Conservation (phyloP, 2,888 invertebrate species). For the Thalpophila matura region DNA sequence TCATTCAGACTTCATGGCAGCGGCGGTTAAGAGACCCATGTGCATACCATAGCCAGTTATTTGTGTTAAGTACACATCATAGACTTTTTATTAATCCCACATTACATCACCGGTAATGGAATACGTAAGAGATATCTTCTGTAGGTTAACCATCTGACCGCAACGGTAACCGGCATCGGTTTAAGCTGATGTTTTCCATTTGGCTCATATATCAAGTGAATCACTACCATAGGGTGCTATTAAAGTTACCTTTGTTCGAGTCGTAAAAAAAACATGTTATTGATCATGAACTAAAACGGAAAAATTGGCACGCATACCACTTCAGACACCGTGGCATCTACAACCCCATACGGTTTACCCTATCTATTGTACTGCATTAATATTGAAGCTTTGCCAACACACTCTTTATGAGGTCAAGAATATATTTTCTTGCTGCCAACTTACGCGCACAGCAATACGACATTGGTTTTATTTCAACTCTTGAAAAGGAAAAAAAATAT, state of each 20-base stretch:
- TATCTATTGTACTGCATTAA: conserved; percentile 41
- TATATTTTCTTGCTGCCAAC: conserved; percentile 39
- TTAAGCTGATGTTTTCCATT: conserved; percentile 13
- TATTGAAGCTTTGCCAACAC: conserved; percentile 55
- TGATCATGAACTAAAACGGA: conserved; percentile 4
- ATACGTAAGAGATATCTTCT: conserved; percentile 23
- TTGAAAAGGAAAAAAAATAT: conserved; percentile 1
- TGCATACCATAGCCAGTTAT: too few relatives aligned
- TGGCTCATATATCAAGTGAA: conserved; percentile 25
- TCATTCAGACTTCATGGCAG: too few relatives aligned
- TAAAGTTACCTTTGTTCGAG: conserved; percentile 7
- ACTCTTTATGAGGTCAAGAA: conserved; percentile 54
- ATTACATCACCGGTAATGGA: too few relatives aligned
- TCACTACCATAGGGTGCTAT: conserved; percentile 6
- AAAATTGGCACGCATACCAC: conserved; percentile 18
- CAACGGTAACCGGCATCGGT: conserved; percentile 21
- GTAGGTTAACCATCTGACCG: conserved; percentile 26
- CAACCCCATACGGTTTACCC: conserved; percentile 29
- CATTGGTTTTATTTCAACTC: not conserved
- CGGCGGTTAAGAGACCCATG: too few relatives aligned
- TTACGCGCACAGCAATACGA: conserved; percentile 9
- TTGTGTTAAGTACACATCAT: too few relatives aligned
- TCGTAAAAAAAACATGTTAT: not conserved
- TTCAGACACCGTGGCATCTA: conserved; percentile 1
- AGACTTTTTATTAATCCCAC: too few relatives aligned